These are phyloP conservation scores for Knipowitschia caucasica DNA, from an alignment of 2,797 vertebrate genomes.

Conservation along the genomic window DNA sequence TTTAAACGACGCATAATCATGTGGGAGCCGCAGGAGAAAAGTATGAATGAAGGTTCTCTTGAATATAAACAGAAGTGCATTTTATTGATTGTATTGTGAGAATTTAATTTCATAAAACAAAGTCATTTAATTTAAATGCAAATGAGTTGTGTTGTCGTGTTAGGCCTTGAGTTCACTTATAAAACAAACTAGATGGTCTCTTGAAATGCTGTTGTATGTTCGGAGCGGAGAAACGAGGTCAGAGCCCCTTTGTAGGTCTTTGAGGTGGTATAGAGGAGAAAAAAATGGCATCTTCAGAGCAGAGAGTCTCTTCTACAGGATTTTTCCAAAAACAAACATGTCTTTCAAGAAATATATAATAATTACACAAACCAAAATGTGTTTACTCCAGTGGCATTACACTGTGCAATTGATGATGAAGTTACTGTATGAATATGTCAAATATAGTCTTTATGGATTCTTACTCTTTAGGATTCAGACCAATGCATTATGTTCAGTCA, in stretches of 20 bases:
- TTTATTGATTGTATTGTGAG: slow-evolving; percentile 26
- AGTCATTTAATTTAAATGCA: slow-evolving; percentile 48
- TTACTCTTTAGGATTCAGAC: too few relatives aligned
- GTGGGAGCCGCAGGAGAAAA: slow-evolving; percentile 2
- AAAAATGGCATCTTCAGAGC: slow-evolving; percentile 3
- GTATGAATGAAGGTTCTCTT: slow-evolving; percentile 13
- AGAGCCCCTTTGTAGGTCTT: slow-evolving; percentile 24
- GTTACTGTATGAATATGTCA: too few relatives aligned
- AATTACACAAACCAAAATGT: too few relatives aligned
- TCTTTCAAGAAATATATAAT: too few relatives aligned
- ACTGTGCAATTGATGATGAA: too few relatives aligned
- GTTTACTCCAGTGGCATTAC: too few relatives aligned
- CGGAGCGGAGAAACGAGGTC: slow-evolving; percentile 20
- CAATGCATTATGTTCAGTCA: too few relatives aligned
- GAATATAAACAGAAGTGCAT: slow-evolving; percentile 12
- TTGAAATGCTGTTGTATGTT: slow-evolving; percentile 17
- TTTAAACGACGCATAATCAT: slow-evolving; percentile 10
- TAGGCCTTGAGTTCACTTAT: slow-evolving; percentile 26
- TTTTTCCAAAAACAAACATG: too few relatives aligned
- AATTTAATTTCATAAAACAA: slow-evolving; percentile 9
- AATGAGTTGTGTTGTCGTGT: slow-evolving; percentile 15
- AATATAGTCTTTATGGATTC: too few relatives aligned
- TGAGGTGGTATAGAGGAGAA: slow-evolving; percentile 16
- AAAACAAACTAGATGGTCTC: slow-evolving; percentile 32
- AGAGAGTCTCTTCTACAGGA: slow-evolving; percentile 8